Conservation (phyloP, 2,113 vertebrate genomes). For the Meleagris gallopavo region DNA sequence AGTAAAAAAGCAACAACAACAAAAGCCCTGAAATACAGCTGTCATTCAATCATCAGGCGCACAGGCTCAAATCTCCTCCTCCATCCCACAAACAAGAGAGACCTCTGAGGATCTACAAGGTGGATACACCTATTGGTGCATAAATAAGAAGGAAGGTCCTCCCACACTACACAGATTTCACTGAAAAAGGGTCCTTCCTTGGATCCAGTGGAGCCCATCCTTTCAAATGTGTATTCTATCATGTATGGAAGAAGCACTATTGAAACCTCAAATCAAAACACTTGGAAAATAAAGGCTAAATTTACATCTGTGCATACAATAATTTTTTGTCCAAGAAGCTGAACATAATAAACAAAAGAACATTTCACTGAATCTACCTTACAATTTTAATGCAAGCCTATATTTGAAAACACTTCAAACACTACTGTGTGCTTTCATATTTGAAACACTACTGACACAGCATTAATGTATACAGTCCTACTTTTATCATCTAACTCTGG, state of each 20-base stretch:
- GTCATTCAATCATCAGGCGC: neutral
- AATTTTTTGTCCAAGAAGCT: neutral
- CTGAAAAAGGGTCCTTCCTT: neutral
- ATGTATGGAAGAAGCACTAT: accelerated
- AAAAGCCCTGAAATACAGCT: neutral
- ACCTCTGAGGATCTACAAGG: accelerated
- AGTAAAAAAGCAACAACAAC: neutral
- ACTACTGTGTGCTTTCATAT: neutral
- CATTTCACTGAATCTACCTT: neutral
- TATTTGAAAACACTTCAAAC: neutral
- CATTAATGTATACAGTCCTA: neutral
- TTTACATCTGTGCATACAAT: neutral
- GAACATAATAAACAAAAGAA: neutral
- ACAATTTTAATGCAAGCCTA: neutral
- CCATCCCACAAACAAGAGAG: neutral
- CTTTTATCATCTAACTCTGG: neutral
- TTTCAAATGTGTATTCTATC: neutral
- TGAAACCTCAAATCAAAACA: neutral
- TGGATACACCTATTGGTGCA: neutral
- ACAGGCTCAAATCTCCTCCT: neutral
- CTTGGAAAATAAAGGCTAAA: neutral
- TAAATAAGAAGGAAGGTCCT: neutral
- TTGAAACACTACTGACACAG: neutral
- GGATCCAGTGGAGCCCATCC: neutral
- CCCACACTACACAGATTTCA: neutral